Percentiles rank a stretch among this genome's conserved stretches.
These are phyloP conservation scores for Eumeta japonica DNA, from an alignment of 1,140 invertebrate genomes.

Conservation along the genomic window DNA sequence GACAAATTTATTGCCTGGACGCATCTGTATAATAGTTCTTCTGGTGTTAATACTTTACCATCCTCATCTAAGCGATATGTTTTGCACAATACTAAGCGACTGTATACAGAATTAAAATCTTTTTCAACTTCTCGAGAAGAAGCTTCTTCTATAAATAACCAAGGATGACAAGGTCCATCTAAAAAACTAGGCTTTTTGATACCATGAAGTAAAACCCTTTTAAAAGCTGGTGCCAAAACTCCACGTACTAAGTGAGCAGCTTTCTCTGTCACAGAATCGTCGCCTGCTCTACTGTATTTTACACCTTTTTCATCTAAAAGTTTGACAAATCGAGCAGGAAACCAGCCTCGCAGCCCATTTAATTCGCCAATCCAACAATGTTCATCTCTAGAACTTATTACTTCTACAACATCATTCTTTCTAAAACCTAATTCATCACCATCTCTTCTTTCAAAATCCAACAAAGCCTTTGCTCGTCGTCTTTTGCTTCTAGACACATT, in stretches of 20 bases:
- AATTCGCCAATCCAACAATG: slow-evolving; percentile 99
- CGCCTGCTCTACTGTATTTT: slow-evolving; percentile 93
- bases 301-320: slow-evolving; percentile 96
- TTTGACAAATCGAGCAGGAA: slow-evolving; percentile 98
- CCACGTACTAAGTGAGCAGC: slow-evolving; percentile 96
- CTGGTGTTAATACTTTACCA: slow-evolving; percentile 96
- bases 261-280: slow-evolving; percentile 94
- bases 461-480: slow-evolving; percentile 89
- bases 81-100: slow-evolving; percentile 94
- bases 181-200: slow-evolving; percentile 85
- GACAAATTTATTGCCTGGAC: slow-evolving; percentile 94
- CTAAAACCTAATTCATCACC: slow-evolving; percentile 98
- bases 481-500: slow-evolving; percentile 85
- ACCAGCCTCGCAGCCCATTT: slow-evolving; percentile 97
- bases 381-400: slow-evolving; percentile 97
- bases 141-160: slow-evolving; percentile 98
- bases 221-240: slow-evolving; percentile 88
- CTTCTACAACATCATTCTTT: slow-evolving; percentile 97
- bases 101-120: slow-evolving; percentile 98
- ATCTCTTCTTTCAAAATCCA: slow-evolving; percentile 97
- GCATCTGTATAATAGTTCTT: slow-evolving; percentile 94
- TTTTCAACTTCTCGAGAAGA: slow-evolving; percentile 94
- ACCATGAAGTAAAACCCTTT: slow-evolving; percentile 94
- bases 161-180: slow-evolving; percentile 94
- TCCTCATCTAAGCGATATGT: slow-evolving; percentile 98